Percentiles rank a stretch among this genome's conserved stretches.
phyloP scores from a whole-genome alignment of 2,888 invertebrate genomes.

The Lissonota sp. region DNA sequence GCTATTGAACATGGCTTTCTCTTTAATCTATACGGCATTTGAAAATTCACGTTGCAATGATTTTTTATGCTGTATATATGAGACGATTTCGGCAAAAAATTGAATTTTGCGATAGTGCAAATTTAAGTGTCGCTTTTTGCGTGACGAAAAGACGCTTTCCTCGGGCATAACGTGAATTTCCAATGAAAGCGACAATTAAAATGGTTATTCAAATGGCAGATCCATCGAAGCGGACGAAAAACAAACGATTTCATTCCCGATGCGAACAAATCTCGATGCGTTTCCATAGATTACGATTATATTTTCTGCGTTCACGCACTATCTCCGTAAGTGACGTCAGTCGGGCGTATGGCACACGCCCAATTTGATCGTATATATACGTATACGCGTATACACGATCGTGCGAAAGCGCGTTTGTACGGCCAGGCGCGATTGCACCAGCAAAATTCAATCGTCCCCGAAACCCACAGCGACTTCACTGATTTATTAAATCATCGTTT shows the following conservation, averaged over 20 bases:
- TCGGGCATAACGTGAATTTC: no score
- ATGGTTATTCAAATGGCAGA: no score
- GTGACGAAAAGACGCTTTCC: neutral
- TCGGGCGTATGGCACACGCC: conserved; percentile 34
- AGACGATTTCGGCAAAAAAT: no score
- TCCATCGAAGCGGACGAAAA: no score
- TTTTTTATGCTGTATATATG: no score
- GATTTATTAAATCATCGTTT: conserved; percentile 71
- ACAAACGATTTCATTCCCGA: no score
- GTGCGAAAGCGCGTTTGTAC: conserved; percentile 31
- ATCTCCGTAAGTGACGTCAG: conserved; percentile 30
- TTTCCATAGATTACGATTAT: no score
- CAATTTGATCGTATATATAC: conserved; percentile 37
- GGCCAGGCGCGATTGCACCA: conserved; percentile 38
- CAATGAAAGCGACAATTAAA: no score
- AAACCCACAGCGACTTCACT: conserved; percentile 64
- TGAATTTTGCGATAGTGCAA: no score
- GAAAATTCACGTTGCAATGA: no score
- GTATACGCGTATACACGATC: neutral
- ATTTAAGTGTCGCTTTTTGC: neutral
- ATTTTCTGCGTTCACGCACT: conserved; percentile 8
- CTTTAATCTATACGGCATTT: neutral
- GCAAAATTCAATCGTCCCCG: conserved; percentile 63
- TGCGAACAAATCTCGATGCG: no score
- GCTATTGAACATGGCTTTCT: conserved; percentile 25